Evolutionary conservation across 2,797 vertebrate genomes (phyloP).

Genomic region (Coregonus sp.): DNA sequence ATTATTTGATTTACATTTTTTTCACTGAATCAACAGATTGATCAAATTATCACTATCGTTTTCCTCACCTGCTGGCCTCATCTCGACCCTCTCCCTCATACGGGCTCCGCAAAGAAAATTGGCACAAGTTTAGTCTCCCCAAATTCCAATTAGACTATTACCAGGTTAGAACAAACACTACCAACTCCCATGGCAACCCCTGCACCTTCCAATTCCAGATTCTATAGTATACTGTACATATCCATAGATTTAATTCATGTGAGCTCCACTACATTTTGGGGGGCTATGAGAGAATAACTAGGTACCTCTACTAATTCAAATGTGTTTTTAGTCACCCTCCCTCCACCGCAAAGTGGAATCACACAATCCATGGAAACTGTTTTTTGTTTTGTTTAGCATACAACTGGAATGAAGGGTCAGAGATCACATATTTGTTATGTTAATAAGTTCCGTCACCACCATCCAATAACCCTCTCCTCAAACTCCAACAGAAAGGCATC

Average conservation of each 20-base stretch:
- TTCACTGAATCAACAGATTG: slow-evolving; percentile 7
- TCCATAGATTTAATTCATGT: background rate
- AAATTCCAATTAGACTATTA: slow-evolving; percentile 17
- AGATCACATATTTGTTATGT: slow-evolving; percentile 19
- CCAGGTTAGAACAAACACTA: slow-evolving; percentile 15
- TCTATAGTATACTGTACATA: background rate
- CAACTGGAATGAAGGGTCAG: slow-evolving; percentile 28
- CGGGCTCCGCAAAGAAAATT: slow-evolving; percentile 65
- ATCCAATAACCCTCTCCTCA: slow-evolving; percentile 1
- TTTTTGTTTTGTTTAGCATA: background rate
- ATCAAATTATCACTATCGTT: slow-evolving; percentile 6
- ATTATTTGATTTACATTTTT: background rate
- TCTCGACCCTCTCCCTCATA: slow-evolving; percentile 63
- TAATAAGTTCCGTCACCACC: slow-evolving; percentile 44
- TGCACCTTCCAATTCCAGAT: slow-evolving; percentile 9
- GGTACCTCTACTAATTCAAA: background rate
- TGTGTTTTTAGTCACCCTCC: no score
- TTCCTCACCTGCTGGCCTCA: slow-evolving; percentile 66
- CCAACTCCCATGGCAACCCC: background rate
- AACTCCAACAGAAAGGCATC: slow-evolving; percentile 11
- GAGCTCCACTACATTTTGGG: background rate
- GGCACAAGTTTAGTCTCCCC: slow-evolving; percentile 60
- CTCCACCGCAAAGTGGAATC: background rate
- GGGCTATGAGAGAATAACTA: background rate
- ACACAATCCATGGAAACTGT: background rate